Percentiles rank a stretch among this genome's conserved stretches.
Conservation (phyloP, 2,888 invertebrate genomes). For the Tholera decimalis region DNA sequence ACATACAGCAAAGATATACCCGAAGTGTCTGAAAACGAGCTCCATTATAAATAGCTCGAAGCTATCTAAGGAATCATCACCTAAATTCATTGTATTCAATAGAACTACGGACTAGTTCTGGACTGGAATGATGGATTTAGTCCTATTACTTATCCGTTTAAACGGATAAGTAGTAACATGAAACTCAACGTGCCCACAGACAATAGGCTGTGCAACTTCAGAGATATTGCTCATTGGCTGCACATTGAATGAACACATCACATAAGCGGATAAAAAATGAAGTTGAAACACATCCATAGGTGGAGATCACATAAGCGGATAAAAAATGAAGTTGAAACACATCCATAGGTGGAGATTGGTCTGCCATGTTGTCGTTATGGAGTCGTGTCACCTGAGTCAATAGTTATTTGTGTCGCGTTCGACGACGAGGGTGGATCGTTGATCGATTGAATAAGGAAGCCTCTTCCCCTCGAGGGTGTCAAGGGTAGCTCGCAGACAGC, state of each 20-base stretch:
- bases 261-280: slow-evolving; percentile 8
- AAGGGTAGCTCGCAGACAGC: slow-evolving; percentile 72
- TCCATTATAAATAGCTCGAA: slow-evolving; percentile 36
- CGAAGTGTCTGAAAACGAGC: slow-evolving; percentile 26
- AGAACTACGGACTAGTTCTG: slow-evolving; percentile 44
- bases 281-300: slow-evolving; percentile 17
- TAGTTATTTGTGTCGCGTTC: slow-evolving; percentile 73
- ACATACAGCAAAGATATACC: slow-evolving; percentile 18
- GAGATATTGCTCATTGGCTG: not conserved
- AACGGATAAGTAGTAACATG: slow-evolving; percentile 38
- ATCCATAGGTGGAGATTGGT: slow-evolving; percentile 38
- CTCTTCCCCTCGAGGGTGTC: slow-evolving; percentile 71
- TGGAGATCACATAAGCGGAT: slow-evolving; percentile 3
- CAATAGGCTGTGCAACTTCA: slow-evolving; percentile 11
- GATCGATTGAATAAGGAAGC: slow-evolving; percentile 80
- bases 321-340: slow-evolving; percentile 16
- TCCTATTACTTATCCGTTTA: too few relatives aligned
- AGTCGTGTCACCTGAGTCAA: slow-evolving; percentile 75
- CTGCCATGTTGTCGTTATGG: slow-evolving; percentile 26
- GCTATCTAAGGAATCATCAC: slow-evolving; percentile 54
- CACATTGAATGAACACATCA: slow-evolving; percentile 7
- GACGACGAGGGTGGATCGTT: slow-evolving; percentile 75
- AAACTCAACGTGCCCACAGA: slow-evolving; percentile 23
- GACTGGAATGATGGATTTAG: slow-evolving; percentile 40
- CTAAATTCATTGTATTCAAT: slow-evolving; percentile 47